Percentiles rank a stretch among this genome's conserved stretches.
These are phyloP conservation scores for Brachionus koreanus DNA, from an alignment of 1,140 invertebrate genomes.

Conservation along the genomic window DNA sequence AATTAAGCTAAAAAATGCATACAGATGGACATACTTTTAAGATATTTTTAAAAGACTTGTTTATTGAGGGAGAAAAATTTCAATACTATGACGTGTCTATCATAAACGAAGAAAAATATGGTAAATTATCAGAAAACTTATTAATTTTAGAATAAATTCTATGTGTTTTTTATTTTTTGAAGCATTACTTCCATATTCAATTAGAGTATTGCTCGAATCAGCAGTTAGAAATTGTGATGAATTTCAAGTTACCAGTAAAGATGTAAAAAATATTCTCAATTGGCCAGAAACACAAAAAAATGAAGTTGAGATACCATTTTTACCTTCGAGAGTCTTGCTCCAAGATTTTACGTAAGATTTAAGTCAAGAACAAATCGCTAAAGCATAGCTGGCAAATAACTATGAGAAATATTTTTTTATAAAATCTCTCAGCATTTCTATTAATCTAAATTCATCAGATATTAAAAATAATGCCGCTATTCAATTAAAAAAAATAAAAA, in stretches of 20 bases:
- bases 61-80: constrained; percentile 66
- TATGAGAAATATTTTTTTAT: too few relatives aligned
- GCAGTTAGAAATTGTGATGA: constrained; percentile 92
- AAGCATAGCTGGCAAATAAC: neutral
- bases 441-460: too few relatives aligned
- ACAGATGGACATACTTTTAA: constrained; percentile 67
- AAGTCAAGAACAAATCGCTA: neutral
- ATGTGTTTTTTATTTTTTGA: constrained; percentile 38
- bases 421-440: too few relatives aligned
- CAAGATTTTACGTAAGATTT: constrained; percentile 68
- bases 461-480: neutral
- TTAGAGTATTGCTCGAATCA: constrained; percentile 86
- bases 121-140: constrained; percentile 60
- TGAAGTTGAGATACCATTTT: constrained; percentile 87
- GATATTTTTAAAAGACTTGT: constrained; percentile 66
- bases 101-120: constrained; percentile 69
- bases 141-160: neutral
- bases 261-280: constrained; percentile 84
- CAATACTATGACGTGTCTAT: constrained; percentile 71
- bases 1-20: neutral
- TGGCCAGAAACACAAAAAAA: constrained; percentile 77
- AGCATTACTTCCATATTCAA: constrained; percentile 78
- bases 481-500: neutral
- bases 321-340: constrained; percentile 86
- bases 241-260: constrained; percentile 75